A percentile compares a stretch with the other conserved stretches of the same genome.
phyloP scores from a whole-genome alignment of 2,113 vertebrate genomes.

The Oreamnos americanus region DNA sequence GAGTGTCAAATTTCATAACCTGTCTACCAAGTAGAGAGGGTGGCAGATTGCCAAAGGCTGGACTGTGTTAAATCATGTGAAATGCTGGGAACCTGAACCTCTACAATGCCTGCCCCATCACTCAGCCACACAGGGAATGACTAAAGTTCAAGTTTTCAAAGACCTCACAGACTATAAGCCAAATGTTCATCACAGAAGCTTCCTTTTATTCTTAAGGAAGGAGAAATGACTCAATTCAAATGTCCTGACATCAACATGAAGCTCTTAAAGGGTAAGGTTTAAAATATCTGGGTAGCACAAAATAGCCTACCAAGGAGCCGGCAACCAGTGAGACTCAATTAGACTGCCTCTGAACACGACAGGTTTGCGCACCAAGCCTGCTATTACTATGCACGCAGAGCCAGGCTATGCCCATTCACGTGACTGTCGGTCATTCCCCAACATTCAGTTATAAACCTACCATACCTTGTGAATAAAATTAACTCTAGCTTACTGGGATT shows the following conservation, averaged over 20 bases:
- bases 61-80: slow-evolving; percentile 7
- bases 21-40: slow-evolving; percentile 40
- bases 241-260: not conserved
- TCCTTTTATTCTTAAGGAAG: slow-evolving; percentile 13
- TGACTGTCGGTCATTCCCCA: not conserved
- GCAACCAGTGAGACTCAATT: not conserved
- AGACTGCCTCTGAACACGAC: not conserved
- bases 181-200: not conserved
- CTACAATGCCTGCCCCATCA: not conserved
- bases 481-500: not conserved
- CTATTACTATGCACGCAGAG: not conserved
- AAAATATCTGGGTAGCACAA: not conserved
- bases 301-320: not conserved
- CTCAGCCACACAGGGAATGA: not conserved
- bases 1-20: slow-evolving; percentile 54
- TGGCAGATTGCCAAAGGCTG: slow-evolving; percentile 57
- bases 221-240: slow-evolving; percentile 13
- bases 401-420: not conserved
- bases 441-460: not conserved
- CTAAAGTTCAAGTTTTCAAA: slow-evolving; percentile 21
- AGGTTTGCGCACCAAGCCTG: not conserved
- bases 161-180: not conserved
- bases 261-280: not conserved
- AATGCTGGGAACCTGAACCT: slow-evolving; percentile 30
- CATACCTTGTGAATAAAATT: not conserved